phyloP scores from a whole-genome alignment of 2,888 invertebrate genomes.

The Apamea sordens region DNA sequence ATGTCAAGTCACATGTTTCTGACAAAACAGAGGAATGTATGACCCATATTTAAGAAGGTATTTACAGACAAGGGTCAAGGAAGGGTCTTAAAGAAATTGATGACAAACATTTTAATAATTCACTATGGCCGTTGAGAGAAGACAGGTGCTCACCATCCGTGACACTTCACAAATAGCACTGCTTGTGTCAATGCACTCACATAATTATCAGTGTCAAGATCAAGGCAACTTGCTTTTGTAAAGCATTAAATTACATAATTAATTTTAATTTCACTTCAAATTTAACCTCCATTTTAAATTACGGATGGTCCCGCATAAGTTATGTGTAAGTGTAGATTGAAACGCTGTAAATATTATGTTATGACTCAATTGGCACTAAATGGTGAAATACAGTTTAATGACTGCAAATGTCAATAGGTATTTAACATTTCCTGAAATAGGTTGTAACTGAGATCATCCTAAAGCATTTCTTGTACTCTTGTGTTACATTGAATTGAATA shows the following conservation, averaged over 20 bases:
- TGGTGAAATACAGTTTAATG: neutral
- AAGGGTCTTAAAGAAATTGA: neutral
- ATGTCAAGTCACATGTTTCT: constrained; percentile 4
- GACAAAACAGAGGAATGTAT: neutral
- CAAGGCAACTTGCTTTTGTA: constrained; percentile 63
- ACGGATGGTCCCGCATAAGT: neutral
- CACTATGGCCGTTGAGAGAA: constrained; percentile 28
- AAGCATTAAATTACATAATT: constrained; percentile 4
- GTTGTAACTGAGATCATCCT: constrained; percentile 9
- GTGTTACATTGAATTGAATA: constrained; percentile 3
- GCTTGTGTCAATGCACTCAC: constrained; percentile 65
- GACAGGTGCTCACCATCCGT: constrained; percentile 61
- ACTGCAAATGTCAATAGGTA: constrained; percentile 2
- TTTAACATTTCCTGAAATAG: constrained; percentile 12
- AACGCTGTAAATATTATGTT: neutral
- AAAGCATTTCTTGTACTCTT: neutral
- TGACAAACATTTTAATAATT: constrained; percentile 17
- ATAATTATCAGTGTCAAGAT: constrained; percentile 72
- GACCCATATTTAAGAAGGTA: neutral
- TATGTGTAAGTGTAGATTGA: constrained; percentile 8
- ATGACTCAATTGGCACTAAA: constrained; percentile 14
- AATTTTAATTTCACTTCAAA: constrained; percentile 4
- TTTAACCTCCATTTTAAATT: neutral
- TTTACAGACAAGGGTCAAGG: neutral
- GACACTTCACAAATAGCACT: constrained; percentile 51